Evolutionary conservation across 2,888 invertebrate genomes (phyloP), one percentile per base, ranked within the genome.

Genomic region (Pediacus dermestoides): DNA sequence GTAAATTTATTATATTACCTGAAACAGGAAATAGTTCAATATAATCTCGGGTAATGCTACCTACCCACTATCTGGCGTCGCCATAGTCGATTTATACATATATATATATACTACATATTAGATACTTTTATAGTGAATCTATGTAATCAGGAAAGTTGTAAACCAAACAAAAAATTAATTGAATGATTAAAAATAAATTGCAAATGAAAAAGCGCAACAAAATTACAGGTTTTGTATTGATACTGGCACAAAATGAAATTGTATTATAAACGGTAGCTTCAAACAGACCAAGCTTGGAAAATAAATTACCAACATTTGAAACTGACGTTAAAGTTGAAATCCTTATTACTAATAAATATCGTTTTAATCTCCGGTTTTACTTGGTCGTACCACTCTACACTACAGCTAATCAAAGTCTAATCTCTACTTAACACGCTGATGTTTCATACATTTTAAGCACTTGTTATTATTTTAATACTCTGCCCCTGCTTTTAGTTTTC

Each of bases 391-490:
- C 42, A 37, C 22, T 37, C 37, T 23, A n/a, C 16, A 23, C 35
- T 28, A 14, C 25, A 28, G 18, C 42, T 21, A 42, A 42, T 42
- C 37, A 37, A 37, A 37, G 33, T 12, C 30, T 37, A 42, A 42
- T 42, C 42, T 42, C 15, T 34, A 37, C 30, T 42, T 42, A 37
- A 22, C 42, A 42, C 42, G 42, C 37, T 42, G 23, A 33, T 37
- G 42, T 37, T 32, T 42, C 32, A 40, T 40, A 40, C 40, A 40
- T 36, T 40, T 40, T 40, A 40, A 40, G 34, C 23, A 33, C 30
- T 30, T 37, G 16, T 37, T 37, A 34, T 37, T 30, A 23, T 28
- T 31, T 23, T 23, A 4, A 18, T 18, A 6, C 8, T 18, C 18
- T 18, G n/a, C n/a, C n/a, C n/a, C n/a, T n/a, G n/a, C n/a, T n/a